Evolutionary conservation across 2,797 vertebrate genomes (phyloP), one percentile per base, ranked within the genome.

Genomic region (Coregonus ussuriensis): DNA sequence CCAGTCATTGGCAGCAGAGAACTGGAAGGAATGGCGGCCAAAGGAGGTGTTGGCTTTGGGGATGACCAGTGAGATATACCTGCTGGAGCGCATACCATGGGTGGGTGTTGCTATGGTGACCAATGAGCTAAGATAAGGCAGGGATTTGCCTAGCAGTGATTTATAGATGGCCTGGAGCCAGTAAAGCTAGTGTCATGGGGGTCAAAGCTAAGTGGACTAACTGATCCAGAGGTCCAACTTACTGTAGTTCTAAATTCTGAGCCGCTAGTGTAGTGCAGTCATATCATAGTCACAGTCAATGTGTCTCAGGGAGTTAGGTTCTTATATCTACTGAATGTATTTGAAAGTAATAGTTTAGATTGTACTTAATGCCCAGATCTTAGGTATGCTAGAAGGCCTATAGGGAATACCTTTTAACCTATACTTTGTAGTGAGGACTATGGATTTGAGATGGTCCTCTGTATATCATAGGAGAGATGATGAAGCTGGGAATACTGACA

Each of bases 401-500:
- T 7, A 59, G 54, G 54, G n/a, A 59, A 59, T 59, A 6, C 18
- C 54, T n/a, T 59, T 54, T 47, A 47, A 54, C 53, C 53, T 4
- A 59, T n/a, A 59, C 18, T 6, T 18, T 59, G n/a, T 7, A 18
- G 4, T 59, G 54, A 59, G n/a, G 18, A 59, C 6, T 65, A 47
- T 11, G 37, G 1, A 35, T 6, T 13, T 35, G 31, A 16, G 41
- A 3, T 25, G 16, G 6, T n/a, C 7, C 5, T 25, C n/a, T 68
- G 29, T 25, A 47, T 47, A 9, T 47, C 41, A 47, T 47, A 47
- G 41, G 41, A 47, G 41, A 47, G 41, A 47, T 16, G 21, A 69
- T 54, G 71, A 25, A 62, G 41, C 62, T 15, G 15, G 56, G 72
- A 54, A 18, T 21, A 51, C 25, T 85, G 31, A 37, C 59, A 47